A percentile compares a stretch with the other conserved stretches of the same genome.
Conservation (phyloP, 92 coral and sea anemone genomes). For the Plumapathes pennacea region DNA sequence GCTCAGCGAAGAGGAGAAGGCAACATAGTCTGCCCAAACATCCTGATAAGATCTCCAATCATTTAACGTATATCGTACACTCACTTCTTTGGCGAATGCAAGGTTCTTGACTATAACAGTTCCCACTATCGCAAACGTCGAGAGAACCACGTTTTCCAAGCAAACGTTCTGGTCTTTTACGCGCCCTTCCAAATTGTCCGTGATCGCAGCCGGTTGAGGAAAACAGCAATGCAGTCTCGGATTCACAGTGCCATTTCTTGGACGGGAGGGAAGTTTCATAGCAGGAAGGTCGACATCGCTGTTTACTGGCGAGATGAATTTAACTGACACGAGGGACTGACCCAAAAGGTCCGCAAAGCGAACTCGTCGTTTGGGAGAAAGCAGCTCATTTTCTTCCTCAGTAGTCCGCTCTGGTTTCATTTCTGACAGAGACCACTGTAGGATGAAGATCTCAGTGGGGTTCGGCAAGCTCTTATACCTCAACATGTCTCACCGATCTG, state of each 20-base stretch:
- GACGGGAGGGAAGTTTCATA: not conserved
- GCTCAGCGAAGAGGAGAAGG: constrained; percentile 58
- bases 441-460: no score
- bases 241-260: not conserved
- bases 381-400: no score
- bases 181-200: constrained; percentile 10
- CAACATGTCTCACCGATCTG: no score
- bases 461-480: no score
- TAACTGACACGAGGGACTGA: constrained; percentile 67
- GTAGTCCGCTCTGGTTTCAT: no score
- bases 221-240: not conserved
- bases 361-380: no score
- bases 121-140: constrained; percentile 47
- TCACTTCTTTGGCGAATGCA: constrained; percentile 54
- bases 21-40: constrained; percentile 60
- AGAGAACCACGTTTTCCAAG: constrained; percentile 50
- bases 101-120: constrained; percentile 67
- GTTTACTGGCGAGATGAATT: constrained; percentile 62
- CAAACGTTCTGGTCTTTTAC: constrained; percentile 49
- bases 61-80: constrained; percentile 65
- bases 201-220: constrained; percentile 4
- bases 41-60: constrained; percentile 64
- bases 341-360: constrained; percentile 89
- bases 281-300: constrained; percentile 50
- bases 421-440: no score